Base-by-base conservation (phyloP, 2,888 invertebrate species). In the Thecocarcelia acutangulata region DNA sequence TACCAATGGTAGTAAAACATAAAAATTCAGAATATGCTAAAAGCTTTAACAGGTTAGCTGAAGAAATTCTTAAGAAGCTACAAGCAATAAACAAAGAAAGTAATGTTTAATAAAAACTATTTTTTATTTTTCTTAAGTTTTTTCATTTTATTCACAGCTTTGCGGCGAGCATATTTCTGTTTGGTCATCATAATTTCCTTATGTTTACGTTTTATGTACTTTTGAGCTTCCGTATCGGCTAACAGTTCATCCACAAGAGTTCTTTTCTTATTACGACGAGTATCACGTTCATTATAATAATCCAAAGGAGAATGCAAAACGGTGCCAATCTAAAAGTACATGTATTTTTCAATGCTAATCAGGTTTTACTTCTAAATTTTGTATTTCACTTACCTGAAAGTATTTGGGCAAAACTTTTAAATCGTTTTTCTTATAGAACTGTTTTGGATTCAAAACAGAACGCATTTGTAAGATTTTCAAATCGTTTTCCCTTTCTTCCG, bases 401-500 rank as follows among this genome's bases (percentile, higher is more conserved):
- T 96, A 98, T 91, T 98, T 98, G 0, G 98, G 98, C 40, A 97
- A 87, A 1, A 93, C 94, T 91, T 95, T 95, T 84, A 95, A 92
- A 87, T 97, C 97, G 89, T 97, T 97, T 87, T 96, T 96, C 90
- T 98, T 98, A 91, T 98, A 99, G 91, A 98, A 98, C 85, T 94
- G 95, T 90, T 98, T 98, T 0, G 98, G 97, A 91, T 99, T 96
- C 12, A 98, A 91, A 0, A 94, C 96, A 0, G 96, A 96, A 86
- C 99, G 93, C 98, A 99, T 98, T 91, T 97, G 95, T 1, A 99
- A 91, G 12, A 98, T 92, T 91, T 96, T 94, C 12, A 99, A 92
- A 90, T 99, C 98, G 87, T 95, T 95, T 90, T 95, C 95, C 58
- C 95, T 91, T 89, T 98, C 97, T 33, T 97, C 96, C 0, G 97